These are phyloP conservation scores for Goniozus legneri DNA, from an alignment of 1,140 invertebrate genomes.

Conservation along the genomic window DNA sequence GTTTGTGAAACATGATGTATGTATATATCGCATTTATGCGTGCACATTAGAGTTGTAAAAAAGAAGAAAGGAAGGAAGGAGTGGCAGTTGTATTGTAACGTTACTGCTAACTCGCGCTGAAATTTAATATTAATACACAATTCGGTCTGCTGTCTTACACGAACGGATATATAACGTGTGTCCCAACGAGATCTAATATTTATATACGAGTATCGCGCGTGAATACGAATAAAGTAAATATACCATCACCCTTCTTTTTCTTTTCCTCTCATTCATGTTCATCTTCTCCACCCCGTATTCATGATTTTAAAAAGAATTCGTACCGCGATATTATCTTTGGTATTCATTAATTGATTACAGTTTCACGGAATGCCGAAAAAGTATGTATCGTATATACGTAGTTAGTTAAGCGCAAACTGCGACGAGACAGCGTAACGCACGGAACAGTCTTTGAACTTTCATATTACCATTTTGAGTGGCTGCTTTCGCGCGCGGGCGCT, in stretches of 20 bases:
- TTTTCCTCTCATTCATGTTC: too few relatives aligned
- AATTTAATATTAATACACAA: conserved; percentile 11
- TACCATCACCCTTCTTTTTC: neutral
- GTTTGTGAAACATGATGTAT: too few relatives aligned
- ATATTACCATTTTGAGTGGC: conserved; percentile 8
- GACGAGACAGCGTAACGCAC: neutral
- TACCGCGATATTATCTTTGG: too few relatives aligned
- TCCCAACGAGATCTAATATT: conserved; percentile 6
- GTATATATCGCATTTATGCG: too few relatives aligned
- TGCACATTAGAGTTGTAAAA: neutral
- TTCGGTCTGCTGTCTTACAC: conserved; percentile 1
- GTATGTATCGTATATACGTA: too few relatives aligned
- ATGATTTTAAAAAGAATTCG: too few relatives aligned
- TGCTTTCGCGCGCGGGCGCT: neutral
- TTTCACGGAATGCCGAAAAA: too few relatives aligned
- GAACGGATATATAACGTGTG: neutral
- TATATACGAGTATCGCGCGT: neutral
- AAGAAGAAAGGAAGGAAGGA: neutral
- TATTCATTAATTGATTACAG: too few relatives aligned
- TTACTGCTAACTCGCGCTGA: neutral
- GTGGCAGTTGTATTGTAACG: neutral
- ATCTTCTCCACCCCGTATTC: too few relatives aligned
- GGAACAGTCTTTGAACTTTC: conserved; percentile 6
- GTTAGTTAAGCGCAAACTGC: neutral
- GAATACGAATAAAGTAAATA: neutral